Evolutionary conservation across 2,888 invertebrate species (phyloP), one percentile per base, ranked within the genome.

Genomic region (Phrixothrix hirtus): DNA sequence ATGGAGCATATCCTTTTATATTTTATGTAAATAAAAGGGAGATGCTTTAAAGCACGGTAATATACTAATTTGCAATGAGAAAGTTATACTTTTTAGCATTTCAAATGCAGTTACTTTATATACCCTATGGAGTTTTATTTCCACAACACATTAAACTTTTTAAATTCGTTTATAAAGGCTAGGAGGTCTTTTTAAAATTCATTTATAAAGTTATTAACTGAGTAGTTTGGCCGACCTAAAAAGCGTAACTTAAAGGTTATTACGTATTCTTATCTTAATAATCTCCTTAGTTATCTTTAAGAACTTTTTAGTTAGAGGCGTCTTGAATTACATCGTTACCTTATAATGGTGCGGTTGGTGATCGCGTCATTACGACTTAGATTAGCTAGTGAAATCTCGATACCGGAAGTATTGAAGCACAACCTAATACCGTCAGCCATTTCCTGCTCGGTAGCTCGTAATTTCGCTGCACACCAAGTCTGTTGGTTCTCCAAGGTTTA

Each of bases 291-390:
- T 31, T 35, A 46, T 37, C 44, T 44, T 29, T 29, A 44, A 44
- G 39, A 39, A 32, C 35, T 51, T 51, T 45, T 45, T 31, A 39
- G 30, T 42, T 11, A 21, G 41, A 46, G 25, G 44, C 43, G 25
- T 38, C 32, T 37, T 36, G 42, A 53, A 27, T 31, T 14, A 29
- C 45, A 27, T 53, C 52, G 52, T 53, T 53, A 53, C 46, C 36
- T 42, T 43, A 52, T 45, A 46, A 42, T 38, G 36, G 34, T 36
- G 46, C 41, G 46, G 59, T 55, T 56, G 54, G 59, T 61, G 63
- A 65, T 63, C 60, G 60, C 59, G 60, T 63, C 65, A 64, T 66
- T 66, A 66, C 60, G 55, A 63, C 61, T 61, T 52, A 64, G 64
- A 66, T 66, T 66, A 64, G 62, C 59, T 59, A 58, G 61, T 62